Conservation (phyloP, 2,888 invertebrate species). For the Prosapia bicincta region DNA sequence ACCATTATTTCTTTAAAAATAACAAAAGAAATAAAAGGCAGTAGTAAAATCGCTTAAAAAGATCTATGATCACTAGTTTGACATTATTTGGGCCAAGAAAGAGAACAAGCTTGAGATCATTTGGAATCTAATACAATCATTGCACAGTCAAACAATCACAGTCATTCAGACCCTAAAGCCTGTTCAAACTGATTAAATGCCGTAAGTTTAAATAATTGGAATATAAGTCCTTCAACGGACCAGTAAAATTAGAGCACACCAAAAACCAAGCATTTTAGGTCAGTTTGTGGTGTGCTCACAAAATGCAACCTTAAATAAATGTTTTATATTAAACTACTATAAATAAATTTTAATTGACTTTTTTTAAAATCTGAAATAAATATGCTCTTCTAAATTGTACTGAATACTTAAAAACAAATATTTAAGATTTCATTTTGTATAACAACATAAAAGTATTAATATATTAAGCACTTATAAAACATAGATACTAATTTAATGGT, state of each 20-base stretch:
- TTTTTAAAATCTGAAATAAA: background rate
- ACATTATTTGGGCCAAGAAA: background rate
- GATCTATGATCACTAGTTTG: background rate
- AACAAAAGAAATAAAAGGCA: background rate
- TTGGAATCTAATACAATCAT: constrained; percentile 10
- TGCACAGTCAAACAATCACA: constrained; percentile 12
- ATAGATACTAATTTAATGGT: background rate
- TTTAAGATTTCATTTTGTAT: background rate
- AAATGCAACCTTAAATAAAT: background rate
- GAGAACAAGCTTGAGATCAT: constrained; percentile 15
- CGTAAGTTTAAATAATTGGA: constrained; percentile 18
- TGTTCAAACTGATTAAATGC: constrained; percentile 15
- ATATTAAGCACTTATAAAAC: background rate
- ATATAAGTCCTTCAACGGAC: constrained; percentile 19
- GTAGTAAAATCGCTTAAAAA: background rate
- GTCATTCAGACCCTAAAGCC: background rate
- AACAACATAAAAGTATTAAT: background rate
- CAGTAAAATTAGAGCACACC: background rate
- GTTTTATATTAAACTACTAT: background rate
- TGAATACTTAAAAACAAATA: too few species aligned
- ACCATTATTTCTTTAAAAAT: background rate
- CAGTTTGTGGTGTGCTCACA: background rate
- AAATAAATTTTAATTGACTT: background rate
- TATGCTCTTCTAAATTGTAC: background rate
- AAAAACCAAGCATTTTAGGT: background rate